phyloP scores from a whole-genome alignment of 2,113 vertebrate genomes.

The Cathartes aura region DNA sequence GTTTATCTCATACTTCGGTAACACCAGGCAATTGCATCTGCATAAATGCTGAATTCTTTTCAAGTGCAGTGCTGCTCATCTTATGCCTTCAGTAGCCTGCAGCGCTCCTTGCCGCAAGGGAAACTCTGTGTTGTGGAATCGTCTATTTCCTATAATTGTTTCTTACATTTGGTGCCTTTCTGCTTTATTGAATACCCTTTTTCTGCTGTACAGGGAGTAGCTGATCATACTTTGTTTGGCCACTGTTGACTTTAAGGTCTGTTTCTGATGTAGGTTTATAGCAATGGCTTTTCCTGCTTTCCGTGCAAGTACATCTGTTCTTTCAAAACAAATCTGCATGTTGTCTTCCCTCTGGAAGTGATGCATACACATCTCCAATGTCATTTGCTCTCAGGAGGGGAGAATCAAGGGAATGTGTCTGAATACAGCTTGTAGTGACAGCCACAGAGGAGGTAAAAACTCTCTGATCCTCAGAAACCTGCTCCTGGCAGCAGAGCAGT shows the following conservation, averaged over 20 bases:
- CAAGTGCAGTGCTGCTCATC: background rate
- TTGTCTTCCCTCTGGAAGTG: background rate
- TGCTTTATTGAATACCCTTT: background rate
- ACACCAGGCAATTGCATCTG: background rate
- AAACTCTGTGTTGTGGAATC: background rate
- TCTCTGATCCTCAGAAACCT: background rate
- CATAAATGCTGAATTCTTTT: constrained; percentile 12
- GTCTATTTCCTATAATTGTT: background rate
- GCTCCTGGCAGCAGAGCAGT: background rate
- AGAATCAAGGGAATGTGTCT: background rate
- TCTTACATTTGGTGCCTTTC: background rate
- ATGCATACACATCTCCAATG: background rate
- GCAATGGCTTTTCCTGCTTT: background rate
- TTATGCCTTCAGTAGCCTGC: background rate
- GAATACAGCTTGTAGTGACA: background rate
- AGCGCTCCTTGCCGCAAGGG: background rate
- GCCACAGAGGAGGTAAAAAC: background rate
- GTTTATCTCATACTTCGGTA: background rate
- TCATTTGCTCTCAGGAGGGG: background rate
- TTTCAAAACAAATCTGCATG: background rate
- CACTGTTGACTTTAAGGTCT: background rate
- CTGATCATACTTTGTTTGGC: background rate
- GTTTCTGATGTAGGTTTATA: background rate
- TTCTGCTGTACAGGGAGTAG: background rate
- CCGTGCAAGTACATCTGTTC: rapidly evolving